phyloP scores from a whole-genome alignment of 2,113 vertebrate species.

The Onychorhynchus coronatus region DNA sequence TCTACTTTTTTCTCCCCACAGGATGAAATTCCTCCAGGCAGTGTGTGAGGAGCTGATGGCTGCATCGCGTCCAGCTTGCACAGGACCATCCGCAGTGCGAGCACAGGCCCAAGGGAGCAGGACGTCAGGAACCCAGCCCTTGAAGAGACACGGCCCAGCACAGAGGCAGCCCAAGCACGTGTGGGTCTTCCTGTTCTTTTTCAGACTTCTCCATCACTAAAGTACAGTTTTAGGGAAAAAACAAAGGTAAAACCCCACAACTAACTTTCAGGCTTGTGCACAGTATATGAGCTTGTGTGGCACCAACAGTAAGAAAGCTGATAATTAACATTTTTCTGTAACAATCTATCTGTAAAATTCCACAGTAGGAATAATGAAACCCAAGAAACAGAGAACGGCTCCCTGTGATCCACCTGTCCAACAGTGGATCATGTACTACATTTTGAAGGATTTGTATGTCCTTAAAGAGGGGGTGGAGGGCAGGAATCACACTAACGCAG shows the following conservation, averaged over 20 bases:
- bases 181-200: neutral
- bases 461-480: neutral
- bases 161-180: neutral
- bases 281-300: neutral
- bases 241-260: rapidly evolving
- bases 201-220: neutral
- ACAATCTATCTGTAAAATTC: neutral
- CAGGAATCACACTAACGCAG: neutral
- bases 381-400: neutral
- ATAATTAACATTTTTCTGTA: neutral
- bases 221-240: neutral
- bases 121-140: rapidly evolving
- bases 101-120: neutral
- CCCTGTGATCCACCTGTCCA: neutral
- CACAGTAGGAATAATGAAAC: neutral
- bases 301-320: neutral
- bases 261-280: neutral
- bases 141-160: neutral
- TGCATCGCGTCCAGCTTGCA: rapidly evolving
- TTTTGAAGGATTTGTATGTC: neutral
- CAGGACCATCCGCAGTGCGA: neutral
- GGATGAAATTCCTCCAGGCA: neutral
- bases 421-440: neutral
- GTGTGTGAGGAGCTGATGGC: rapidly evolving
- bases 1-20: rapidly evolving